Percentiles rank a stretch among this genome's conserved stretches.
phyloP scores from a whole-genome alignment of 1,140 invertebrate species.

The Lepidotrigona ventralis region DNA sequence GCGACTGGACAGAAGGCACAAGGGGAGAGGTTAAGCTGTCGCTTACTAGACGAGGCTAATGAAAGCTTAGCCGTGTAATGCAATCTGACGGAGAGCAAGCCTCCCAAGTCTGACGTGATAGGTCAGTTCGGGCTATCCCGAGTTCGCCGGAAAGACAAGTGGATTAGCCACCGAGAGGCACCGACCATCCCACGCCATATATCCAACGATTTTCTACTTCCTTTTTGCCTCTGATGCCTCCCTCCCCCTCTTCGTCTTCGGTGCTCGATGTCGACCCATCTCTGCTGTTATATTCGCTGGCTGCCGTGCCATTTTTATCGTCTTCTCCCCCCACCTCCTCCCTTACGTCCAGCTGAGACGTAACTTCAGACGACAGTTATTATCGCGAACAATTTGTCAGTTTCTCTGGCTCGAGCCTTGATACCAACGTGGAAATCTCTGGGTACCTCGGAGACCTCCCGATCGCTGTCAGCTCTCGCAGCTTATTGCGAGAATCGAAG shows the following conservation, averaged over 20 bases:
- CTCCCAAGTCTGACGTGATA: conserved; percentile 67
- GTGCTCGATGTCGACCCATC: conserved; percentile 40
- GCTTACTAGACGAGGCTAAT: conserved; percentile 70
- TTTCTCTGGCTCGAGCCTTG: neutral
- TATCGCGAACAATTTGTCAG: conserved; percentile 55
- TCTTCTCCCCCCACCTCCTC: neutral
- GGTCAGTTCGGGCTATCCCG: conserved; percentile 61
- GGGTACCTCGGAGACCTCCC: no score
- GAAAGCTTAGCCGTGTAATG: conserved; percentile 71
- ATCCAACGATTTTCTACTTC: conserved; percentile 63
- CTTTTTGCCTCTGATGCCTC: conserved; percentile 56
- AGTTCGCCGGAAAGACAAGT: conserved; percentile 66
- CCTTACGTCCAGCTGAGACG: neutral
- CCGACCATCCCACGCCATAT: conserved; percentile 54
- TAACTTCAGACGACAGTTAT: conserved; percentile 52
- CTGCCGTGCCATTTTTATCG: conserved; percentile 55
- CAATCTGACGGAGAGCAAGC: conserved; percentile 69
- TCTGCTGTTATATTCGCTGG: conserved; percentile 25
- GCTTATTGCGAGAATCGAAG: neutral
- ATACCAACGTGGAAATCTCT: neutral
- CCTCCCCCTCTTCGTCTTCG: neutral
- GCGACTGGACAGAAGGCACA: conserved; percentile 38
- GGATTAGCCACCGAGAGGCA: conserved; percentile 57
- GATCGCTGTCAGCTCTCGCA: conserved; percentile 4
- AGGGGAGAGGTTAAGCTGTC: conserved; percentile 70